These are phyloP conservation scores for Tenodera sinensis DNA, from an alignment of 2,888 invertebrate species.

Conservation along the genomic window DNA sequence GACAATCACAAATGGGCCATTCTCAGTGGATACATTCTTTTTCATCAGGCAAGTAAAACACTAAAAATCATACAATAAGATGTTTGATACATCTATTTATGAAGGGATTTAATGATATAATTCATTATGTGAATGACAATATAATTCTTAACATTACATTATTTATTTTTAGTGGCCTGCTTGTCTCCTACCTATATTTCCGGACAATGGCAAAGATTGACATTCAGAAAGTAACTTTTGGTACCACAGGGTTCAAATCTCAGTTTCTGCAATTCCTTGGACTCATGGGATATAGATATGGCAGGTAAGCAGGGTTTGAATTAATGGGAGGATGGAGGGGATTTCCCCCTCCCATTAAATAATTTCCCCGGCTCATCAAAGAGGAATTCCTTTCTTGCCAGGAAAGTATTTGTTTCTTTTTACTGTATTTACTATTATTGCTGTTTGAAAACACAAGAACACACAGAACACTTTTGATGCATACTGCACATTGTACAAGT, in stretches of 20 bases:
- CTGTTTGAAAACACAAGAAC: no score
- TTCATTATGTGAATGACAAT: no score
- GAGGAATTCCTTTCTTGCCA: no score
- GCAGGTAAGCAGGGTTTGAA: constrained; percentile 31
- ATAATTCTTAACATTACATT: neutral
- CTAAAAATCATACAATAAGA: neutral
- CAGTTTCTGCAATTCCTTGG: constrained; percentile 48
- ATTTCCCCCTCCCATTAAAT: no score
- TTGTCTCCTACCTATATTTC: constrained; percentile 83
- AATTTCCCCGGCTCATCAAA: no score
- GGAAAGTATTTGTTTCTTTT: no score
- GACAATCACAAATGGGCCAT: constrained; percentile 46
- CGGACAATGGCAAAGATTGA: constrained; percentile 67
- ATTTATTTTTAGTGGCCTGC: constrained; percentile 55
- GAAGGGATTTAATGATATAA: no score
- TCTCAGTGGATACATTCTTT: constrained; percentile 48
- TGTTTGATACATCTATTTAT: neutral
- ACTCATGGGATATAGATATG: constrained; percentile 45
- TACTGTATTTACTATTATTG: no score
- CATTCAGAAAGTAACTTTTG: constrained; percentile 35
- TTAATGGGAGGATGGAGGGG: no score
- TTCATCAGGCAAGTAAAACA: constrained; percentile 39
- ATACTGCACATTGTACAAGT: no score
- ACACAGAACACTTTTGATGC: no score
- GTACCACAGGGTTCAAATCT: constrained; percentile 31